A percentile compares a stretch with the other conserved stretches of the same genome.
Evolutionary conservation across 1,140 invertebrate species (phyloP).

Genomic region (Drosophila navojoa): DNA sequence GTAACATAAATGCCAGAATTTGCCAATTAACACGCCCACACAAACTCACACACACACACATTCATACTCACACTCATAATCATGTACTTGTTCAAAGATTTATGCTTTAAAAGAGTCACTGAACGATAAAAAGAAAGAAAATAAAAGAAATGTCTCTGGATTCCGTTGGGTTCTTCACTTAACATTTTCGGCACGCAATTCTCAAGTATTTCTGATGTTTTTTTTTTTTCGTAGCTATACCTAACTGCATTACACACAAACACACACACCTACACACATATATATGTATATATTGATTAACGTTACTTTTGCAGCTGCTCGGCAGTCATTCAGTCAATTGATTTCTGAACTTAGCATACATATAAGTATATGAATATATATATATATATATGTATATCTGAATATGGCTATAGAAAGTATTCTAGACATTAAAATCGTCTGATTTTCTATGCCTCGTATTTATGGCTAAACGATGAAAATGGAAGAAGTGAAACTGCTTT

Average conservation of each 20-base stretch:
- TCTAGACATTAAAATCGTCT: slow-evolving; percentile 27
- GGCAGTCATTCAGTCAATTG: neutral
- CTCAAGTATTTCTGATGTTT: slow-evolving; percentile 8
- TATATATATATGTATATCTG: neutral
- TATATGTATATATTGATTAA: slow-evolving; percentile 13
- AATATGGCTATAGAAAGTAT: slow-evolving; percentile 57
- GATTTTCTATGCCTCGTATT: neutral
- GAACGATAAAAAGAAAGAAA: slow-evolving; percentile 44
- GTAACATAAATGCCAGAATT: slow-evolving; percentile 26
- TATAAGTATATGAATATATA: no score
- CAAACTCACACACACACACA: neutral
- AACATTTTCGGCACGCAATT: slow-evolving; percentile 46
- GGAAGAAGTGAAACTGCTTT: slow-evolving; percentile 21
- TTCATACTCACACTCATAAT: neutral
- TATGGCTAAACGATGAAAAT: neutral
- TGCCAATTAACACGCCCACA: slow-evolving; percentile 30
- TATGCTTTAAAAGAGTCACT: slow-evolving; percentile 50
- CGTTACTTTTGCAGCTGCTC: slow-evolving; percentile 34
- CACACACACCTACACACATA: slow-evolving; percentile 1
- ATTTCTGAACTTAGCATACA: neutral
- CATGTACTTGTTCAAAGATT: slow-evolving; percentile 28
- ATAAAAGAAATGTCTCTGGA: slow-evolving; percentile 19
- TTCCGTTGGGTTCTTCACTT: slow-evolving; percentile 23
- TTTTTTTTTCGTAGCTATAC: slow-evolving; percentile 20
- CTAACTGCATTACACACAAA: slow-evolving; percentile 11